Percentiles rank a stretch among this genome's conserved stretches.
These are phyloP conservation scores for Mohoua ochrocephala DNA, from an alignment of 2,113 vertebrate species.

Conservation along the genomic window DNA sequence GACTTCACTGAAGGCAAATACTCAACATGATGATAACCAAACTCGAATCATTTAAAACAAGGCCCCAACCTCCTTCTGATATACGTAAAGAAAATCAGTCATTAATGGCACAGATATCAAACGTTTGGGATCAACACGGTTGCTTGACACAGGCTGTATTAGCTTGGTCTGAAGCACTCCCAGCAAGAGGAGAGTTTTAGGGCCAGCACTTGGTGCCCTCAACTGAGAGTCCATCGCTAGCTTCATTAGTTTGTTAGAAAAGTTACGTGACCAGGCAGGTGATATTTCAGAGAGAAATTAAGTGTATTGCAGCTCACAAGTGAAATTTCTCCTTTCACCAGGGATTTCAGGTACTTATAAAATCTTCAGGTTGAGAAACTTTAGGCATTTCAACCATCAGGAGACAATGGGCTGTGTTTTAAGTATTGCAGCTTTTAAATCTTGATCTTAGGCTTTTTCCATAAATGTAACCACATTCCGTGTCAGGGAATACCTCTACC, in stretches of 20 bases:
- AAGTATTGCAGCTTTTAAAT: background rate
- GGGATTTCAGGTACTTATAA: background rate
- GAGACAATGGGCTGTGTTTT: background rate
- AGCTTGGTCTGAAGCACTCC: background rate
- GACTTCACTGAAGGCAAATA: background rate
- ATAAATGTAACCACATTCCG: background rate
- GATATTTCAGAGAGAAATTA: background rate
- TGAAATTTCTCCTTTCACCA: background rate
- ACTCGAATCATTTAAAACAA: background rate
- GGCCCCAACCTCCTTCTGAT: background rate
- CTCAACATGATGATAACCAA: background rate
- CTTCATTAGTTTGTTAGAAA: background rate
- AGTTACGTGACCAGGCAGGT: background rate
- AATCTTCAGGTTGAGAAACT: background rate
- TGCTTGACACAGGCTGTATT: background rate
- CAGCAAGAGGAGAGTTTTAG: background rate
- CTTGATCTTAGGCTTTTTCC: background rate
- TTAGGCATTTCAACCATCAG: background rate
- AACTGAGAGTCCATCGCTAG: background rate
- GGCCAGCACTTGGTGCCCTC: background rate
- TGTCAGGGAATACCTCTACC: background rate
- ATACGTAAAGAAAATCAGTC: background rate
- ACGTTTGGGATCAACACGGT: background rate
- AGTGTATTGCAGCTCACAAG: background rate
- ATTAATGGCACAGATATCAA: background rate